Base-by-base conservation (phyloP, 2,888 invertebrate genomes). In the Conistra vaccinii region DNA sequence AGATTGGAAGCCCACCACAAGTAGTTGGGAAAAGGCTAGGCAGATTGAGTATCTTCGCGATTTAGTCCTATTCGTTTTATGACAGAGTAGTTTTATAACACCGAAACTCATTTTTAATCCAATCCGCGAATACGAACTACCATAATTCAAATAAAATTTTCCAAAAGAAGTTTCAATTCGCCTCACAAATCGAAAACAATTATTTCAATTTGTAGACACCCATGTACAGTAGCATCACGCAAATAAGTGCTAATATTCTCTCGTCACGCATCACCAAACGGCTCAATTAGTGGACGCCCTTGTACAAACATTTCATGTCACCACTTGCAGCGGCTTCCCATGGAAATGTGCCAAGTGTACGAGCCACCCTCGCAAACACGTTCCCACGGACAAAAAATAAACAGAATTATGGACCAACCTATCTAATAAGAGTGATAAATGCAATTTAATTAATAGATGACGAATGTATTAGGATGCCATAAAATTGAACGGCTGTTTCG, bases 341-440 rank as follows among this genome's bases (percentile, higher is more conserved):
- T 93, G 92, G 93, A 94, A 94, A 90, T 86, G 76, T 81, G 88
- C 88, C 94, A 92, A 94, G 92, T 94, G 94, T 92, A 91, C 77
- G n/a, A 53, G 20, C 84, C 87, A 86, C 89, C 88, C 89, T 88
- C 87, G 76, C 73, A 83, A 67, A 71, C 66, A 65, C 63, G 89
- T 93, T 94, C 94, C 93, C 94, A 94, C 93, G 91, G 84, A 85
- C 82, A 80, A 84, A 84, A 81, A 79, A 79, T 71, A 79, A 73
- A 76, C 85, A 83, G 73, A 87, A 76, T 74, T 76, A 65, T 85
- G 74, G 82, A 87, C 84, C 84, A 62, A 81, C 69, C 73, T 79
- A 78, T 78, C 80, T 58, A 80, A 74, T 67, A 79, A 65, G 63
- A 85, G 53, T 69, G 76, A 86, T 83, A 86, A 86, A 85, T 78